phyloP scores from a whole-genome alignment of 1,140 invertebrate genomes.

The Papilio xuthus region DNA sequence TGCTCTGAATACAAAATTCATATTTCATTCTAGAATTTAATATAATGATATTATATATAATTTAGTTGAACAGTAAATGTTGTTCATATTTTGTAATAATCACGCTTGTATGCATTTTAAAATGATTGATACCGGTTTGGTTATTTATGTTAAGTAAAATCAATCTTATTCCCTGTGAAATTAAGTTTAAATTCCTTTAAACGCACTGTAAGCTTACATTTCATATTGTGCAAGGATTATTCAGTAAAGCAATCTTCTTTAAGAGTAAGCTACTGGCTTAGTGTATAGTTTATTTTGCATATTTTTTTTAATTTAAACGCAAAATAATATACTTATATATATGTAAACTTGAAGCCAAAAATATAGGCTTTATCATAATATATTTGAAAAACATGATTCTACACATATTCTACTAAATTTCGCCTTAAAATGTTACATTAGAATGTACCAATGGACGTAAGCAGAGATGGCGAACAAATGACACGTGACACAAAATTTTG shows the following conservation, averaged over 20 bases:
- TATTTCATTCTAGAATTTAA: constrained; percentile 16
- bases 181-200: not conserved
- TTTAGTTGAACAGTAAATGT: not conserved
- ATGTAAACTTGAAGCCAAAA: too few relatives aligned
- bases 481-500: too few relatives aligned
- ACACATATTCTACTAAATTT: too few relatives aligned
- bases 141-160: not conserved
- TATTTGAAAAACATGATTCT: too few relatives aligned
- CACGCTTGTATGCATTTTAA: constrained; percentile 20
- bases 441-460: too few relatives aligned
- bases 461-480: too few relatives aligned
- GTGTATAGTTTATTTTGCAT: not conserved
- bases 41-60: constrained; percentile 18
- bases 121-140: constrained; percentile 19
- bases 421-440: too few relatives aligned
- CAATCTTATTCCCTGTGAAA: not conserved
- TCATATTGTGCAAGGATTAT: constrained; percentile 3
- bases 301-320: not conserved
- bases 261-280: not conserved
- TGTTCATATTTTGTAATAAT: constrained; percentile 36
- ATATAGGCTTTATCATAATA: too few relatives aligned
- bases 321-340: not conserved
- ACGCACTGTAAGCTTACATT: not conserved
- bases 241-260: constrained; percentile 11
- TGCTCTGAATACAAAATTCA: constrained; percentile 12